Evolutionary conservation across 2,888 invertebrate species (phyloP).

Genomic region (Brachycybe producta): DNA sequence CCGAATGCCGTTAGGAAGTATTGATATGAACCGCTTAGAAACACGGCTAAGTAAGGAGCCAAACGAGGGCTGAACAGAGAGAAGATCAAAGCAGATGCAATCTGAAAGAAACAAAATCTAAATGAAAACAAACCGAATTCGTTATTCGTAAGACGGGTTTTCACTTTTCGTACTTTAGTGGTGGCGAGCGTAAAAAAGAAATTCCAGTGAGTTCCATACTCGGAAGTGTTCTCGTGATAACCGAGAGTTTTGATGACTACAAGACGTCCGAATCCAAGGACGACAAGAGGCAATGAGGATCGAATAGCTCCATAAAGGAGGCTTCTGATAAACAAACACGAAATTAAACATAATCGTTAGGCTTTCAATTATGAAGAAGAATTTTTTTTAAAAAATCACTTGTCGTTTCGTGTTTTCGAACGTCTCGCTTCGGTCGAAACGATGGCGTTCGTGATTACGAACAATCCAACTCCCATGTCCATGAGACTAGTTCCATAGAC

Average conservation of each 20-base stretch:
- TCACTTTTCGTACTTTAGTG: conserved; percentile 45
- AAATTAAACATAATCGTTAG: too few relatives aligned
- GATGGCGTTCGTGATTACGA: conserved; percentile 60
- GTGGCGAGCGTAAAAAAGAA: conserved; percentile 88
- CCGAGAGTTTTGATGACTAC: conserved; percentile 42
- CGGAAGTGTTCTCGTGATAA: conserved; percentile 77
- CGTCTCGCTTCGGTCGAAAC: conserved; percentile 44
- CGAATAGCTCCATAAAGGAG: background rate
- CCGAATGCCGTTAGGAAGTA: background rate
- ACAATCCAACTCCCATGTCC: conserved; percentile 91
- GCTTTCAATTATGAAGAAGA: conserved; percentile 25
- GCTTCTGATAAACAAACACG: background rate
- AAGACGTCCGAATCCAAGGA: conserved; percentile 37
- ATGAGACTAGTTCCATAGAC: conserved; percentile 74
- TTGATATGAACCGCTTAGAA: background rate
- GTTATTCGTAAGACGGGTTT: background rate
- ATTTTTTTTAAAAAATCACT: conserved; percentile 23
- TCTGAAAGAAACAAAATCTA: conserved; percentile 1
- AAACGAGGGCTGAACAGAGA: background rate
- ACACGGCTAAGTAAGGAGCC: background rate
- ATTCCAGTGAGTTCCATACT: conserved; percentile 97
- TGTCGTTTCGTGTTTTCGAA: too few relatives aligned
- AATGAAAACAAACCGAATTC: background rate
- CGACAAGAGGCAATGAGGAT: conserved; percentile 29
- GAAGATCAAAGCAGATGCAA: conserved; percentile 4